Evolutionary conservation across 2,888 invertebrate genomes (phyloP).

Genomic region (Cancer borealis): DNA sequence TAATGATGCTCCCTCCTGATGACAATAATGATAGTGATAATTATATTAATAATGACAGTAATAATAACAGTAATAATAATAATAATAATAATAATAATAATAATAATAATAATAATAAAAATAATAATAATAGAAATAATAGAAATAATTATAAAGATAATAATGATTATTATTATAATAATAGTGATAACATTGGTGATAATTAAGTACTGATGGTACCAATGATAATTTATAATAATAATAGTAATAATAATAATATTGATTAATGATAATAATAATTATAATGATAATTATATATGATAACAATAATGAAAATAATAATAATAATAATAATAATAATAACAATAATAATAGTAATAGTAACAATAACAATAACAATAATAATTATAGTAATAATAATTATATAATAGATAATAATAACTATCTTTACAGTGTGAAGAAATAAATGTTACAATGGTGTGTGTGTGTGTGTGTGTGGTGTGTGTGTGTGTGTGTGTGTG

Average conservation of each 20-base stretch:
- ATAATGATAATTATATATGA: neutral
- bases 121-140: too few relatives aligned
- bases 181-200: too few relatives aligned
- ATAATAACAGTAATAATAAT: neutral
- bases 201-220: too few relatives aligned
- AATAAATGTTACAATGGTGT: constrained; percentile 39
- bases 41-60: neutral
- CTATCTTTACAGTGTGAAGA: neutral
- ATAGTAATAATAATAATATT: too few relatives aligned
- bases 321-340: too few relatives aligned
- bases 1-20: too few relatives aligned
- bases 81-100: neutral
- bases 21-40: too few relatives aligned
- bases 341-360: too few relatives aligned
- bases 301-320: too few relatives aligned
- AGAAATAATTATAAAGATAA: too few relatives aligned
- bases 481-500: constrained; percentile 18
- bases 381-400: neutral
- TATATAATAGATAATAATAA: neutral
- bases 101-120: neutral
- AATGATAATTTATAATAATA: too few relatives aligned
- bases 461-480: constrained; percentile 50
- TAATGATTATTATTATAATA: neutral
- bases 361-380: too few relatives aligned
- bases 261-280: neutral